Percentiles rank a stretch among this genome's conserved stretches.
These are phyloP conservation scores for Danaus chrysippus DNA, from an alignment of 2,888 invertebrate genomes.

Conservation along the genomic window DNA sequence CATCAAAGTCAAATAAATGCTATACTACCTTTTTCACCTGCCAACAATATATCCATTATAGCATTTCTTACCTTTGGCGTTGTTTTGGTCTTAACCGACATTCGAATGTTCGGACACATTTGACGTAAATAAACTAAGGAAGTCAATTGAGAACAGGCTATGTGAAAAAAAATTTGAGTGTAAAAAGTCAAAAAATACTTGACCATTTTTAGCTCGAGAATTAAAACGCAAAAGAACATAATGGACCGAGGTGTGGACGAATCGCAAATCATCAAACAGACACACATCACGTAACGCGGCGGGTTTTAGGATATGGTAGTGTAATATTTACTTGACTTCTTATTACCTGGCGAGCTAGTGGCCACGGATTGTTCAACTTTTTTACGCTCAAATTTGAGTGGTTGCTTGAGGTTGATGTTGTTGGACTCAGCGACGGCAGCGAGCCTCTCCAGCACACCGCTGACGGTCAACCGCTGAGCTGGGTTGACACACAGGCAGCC, in stretches of 20 bases:
- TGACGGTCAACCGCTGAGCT: conserved; percentile 86
- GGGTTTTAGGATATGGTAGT: conserved; percentile 77
- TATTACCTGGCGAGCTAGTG: conserved; percentile 81
- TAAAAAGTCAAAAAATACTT: conserved; percentile 80
- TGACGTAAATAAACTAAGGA: conserved; percentile 49
- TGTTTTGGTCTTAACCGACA: conserved; percentile 65
- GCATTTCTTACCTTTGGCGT: conserved; percentile 72
- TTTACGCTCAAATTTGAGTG: conserved; percentile 84
- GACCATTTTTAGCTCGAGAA: conserved; percentile 78
- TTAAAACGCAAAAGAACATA: conserved; percentile 69
- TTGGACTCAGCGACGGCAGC: conserved; percentile 93
- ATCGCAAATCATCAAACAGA: conserved; percentile 21
- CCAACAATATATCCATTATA: conserved; percentile 59
- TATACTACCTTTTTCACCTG: conserved; percentile 75
- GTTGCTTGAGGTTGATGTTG: conserved; percentile 88
- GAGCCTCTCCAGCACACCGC: conserved; percentile 89
- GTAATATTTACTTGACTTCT: conserved; percentile 81
- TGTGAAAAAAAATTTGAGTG: conserved; percentile 74
- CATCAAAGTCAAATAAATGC: conserved; percentile 77
- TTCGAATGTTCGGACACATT: conserved; percentile 72
- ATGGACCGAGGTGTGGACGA: conserved; percentile 46
- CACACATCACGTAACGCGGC: conserved; percentile 36
- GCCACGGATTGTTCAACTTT: conserved; percentile 81
- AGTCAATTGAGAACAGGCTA: conserved; percentile 59
- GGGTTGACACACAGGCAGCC: conserved; percentile 92